Conservation (phyloP, 1,140 invertebrate genomes). For the Caenorhabditis brenneri region DNA sequence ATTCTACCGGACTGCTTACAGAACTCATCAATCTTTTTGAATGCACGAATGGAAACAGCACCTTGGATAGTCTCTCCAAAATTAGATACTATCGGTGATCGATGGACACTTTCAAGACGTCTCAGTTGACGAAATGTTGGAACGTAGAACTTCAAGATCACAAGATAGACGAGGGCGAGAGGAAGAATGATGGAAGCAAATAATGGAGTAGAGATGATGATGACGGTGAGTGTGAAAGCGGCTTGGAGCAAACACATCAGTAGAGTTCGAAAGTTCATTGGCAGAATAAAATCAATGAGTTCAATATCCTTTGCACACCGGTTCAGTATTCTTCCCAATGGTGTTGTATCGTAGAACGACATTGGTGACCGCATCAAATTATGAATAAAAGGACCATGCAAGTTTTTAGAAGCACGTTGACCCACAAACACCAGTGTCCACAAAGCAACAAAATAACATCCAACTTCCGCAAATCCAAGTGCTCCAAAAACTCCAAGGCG, state of each 20-base stretch:
- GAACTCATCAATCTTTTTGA: slow-evolving; percentile 59
- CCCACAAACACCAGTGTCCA: slow-evolving; percentile 60
- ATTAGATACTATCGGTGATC: slow-evolving; percentile 75
- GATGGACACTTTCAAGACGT: slow-evolving; percentile 73
- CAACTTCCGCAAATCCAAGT: slow-evolving; percentile 64
- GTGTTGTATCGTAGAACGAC: slow-evolving; percentile 77
- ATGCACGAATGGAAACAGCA: slow-evolving; percentile 72
- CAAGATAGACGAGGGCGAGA: slow-evolving; percentile 74
- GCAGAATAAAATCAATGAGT: slow-evolving; percentile 57
- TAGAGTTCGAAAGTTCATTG: slow-evolving; percentile 65
- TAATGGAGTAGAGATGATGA: slow-evolving; percentile 74
- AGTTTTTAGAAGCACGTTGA: slow-evolving; percentile 73
- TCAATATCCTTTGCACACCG: slow-evolving; percentile 73
- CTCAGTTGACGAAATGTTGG: slow-evolving; percentile 74
- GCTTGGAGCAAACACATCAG: slow-evolving; percentile 71
- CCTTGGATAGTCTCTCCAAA: slow-evolving; percentile 74
- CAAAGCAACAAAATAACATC: slow-evolving; percentile 7
- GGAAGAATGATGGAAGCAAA: slow-evolving; percentile 75
- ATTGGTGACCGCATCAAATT: slow-evolving; percentile 79
- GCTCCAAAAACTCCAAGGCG: slow-evolving; percentile 66
- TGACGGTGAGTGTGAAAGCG: slow-evolving; percentile 74
- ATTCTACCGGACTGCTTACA: slow-evolving; percentile 44
- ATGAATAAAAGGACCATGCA: slow-evolving; percentile 81
- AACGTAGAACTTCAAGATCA: slow-evolving; percentile 75
- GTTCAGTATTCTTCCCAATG: slow-evolving; percentile 81